Conservation (phyloP, 2,113 vertebrate species). For the Isurus oxyrinchus region DNA sequence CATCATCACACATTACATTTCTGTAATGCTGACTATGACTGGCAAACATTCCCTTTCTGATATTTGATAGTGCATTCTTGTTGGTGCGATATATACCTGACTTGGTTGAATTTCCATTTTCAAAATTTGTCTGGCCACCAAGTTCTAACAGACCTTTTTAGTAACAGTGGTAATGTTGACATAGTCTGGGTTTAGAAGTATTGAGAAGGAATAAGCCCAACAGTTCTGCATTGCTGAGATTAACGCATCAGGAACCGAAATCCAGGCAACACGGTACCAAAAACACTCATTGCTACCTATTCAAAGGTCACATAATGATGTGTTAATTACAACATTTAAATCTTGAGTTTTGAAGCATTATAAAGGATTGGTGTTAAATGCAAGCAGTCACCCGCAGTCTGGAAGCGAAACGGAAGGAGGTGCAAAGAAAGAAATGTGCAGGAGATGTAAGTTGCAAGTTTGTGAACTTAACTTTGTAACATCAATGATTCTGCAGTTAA, state of each 20-base stretch:
- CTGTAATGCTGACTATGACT: not conserved
- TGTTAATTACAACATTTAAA: not conserved
- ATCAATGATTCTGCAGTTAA: too few species aligned
- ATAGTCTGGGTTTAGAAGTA: too few species aligned
- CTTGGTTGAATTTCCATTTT: not conserved
- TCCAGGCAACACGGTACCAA: not conserved
- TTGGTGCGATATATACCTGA: not conserved
- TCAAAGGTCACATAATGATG: too few species aligned
- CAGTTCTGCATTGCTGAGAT: not conserved
- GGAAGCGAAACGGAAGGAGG: too few species aligned
- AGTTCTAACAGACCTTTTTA: not conserved
- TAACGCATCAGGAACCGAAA: not conserved
- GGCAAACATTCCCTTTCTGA: not conserved
- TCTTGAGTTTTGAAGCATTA: not conserved
- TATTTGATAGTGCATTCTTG: too few species aligned
- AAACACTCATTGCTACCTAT: not conserved
- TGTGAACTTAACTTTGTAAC: too few species aligned
- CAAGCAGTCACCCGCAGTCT: not conserved
- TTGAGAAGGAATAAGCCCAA: too few species aligned
- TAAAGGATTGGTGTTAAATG: not conserved
- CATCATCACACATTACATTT: not conserved
- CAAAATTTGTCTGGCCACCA: not conserved
- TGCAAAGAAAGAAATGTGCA: too few species aligned
- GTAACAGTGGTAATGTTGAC: too few species aligned
- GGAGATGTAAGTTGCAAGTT: too few species aligned